Conservation (phyloP, 1,140 invertebrate species). For the Danaus melanippus region DNA sequence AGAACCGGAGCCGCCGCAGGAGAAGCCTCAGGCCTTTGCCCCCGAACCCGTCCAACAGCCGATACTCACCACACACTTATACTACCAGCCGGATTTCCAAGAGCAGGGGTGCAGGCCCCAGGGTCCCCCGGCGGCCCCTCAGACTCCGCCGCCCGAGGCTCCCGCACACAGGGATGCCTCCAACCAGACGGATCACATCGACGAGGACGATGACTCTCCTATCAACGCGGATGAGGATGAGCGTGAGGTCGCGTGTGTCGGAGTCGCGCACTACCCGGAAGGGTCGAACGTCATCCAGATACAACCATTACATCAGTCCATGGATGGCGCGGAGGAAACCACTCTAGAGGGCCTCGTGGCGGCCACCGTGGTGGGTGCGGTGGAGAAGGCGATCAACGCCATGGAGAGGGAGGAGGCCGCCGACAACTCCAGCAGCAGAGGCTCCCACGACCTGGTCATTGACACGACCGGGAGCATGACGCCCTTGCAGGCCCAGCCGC, state of each 20-base stretch:
- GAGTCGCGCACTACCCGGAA: conserved; percentile 58
- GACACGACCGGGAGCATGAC: conserved; percentile 51
- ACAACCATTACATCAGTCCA: conserved; percentile 36
- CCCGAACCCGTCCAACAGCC: conserved; percentile 76
- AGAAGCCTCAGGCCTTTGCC: conserved; percentile 56
- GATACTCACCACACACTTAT: conserved; percentile 69
- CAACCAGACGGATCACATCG: conserved; percentile 82
- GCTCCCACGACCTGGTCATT: conserved; percentile 55
- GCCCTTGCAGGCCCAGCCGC: conserved; percentile 19
- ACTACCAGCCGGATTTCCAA: conserved; percentile 67
- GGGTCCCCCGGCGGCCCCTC: conserved; percentile 67
- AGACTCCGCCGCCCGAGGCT: conserved; percentile 75
- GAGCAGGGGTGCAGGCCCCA: conserved; percentile 71
- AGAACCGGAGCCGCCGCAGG: conserved; percentile 72
- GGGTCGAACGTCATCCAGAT: conserved; percentile 35
- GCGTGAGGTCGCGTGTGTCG: conserved; percentile 64
- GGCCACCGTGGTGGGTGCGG: conserved; percentile 39
- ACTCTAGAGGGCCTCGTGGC: conserved; percentile 45
- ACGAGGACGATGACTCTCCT: conserved; percentile 69
- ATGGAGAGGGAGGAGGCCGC: conserved; percentile 57
- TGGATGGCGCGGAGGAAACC: conserved; percentile 56
- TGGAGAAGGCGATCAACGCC: conserved; percentile 59
- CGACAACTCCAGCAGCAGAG: conserved; percentile 51
- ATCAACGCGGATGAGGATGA: conserved; percentile 70
- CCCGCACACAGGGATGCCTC: conserved; percentile 83